Evolutionary conservation across 2,113 vertebrate species (phyloP).

Genomic region (Zonotrichia leucophrys): DNA sequence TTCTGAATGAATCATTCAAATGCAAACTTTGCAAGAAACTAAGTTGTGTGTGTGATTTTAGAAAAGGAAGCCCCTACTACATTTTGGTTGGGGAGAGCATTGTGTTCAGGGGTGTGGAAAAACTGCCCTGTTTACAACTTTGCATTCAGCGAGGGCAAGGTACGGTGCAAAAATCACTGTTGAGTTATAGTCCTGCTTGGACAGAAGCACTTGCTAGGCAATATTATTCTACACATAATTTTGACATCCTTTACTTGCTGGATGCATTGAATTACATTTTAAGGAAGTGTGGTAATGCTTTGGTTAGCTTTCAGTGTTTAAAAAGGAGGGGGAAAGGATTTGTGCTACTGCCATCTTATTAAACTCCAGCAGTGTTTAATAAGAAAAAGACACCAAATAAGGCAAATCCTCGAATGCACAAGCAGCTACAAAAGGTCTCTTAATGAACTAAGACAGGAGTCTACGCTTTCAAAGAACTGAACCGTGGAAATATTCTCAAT

Average conservation of each 20-base stretch:
- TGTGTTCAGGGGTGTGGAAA: not conserved
- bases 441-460: constrained; percentile 7
- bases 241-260: constrained; percentile 44
- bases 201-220: constrained; percentile 10
- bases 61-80: not conserved
- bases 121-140: not conserved
- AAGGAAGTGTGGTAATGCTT: not conserved
- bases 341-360: constrained; percentile 36
- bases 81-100: not conserved
- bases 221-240: constrained; percentile 31
- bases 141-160: not conserved
- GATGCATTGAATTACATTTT: constrained; percentile 24
- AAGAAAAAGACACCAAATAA: constrained; percentile 44
- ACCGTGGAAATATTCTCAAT: not conserved
- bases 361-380: constrained; percentile 48
- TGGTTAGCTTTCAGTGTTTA: constrained; percentile 47
- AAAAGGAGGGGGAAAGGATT: constrained; percentile 19
- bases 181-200: not conserved
- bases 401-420: constrained; percentile 55
- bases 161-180: not conserved
- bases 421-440: constrained; percentile 12
- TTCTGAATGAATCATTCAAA: constrained; percentile 22
- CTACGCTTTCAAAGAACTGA: constrained; percentile 18
- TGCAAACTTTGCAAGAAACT: constrained; percentile 29
- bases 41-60: constrained; percentile 5